Evolutionary conservation across 2,113 vertebrate genomes (phyloP).

Genomic region (Crotalus tigris): DNA sequence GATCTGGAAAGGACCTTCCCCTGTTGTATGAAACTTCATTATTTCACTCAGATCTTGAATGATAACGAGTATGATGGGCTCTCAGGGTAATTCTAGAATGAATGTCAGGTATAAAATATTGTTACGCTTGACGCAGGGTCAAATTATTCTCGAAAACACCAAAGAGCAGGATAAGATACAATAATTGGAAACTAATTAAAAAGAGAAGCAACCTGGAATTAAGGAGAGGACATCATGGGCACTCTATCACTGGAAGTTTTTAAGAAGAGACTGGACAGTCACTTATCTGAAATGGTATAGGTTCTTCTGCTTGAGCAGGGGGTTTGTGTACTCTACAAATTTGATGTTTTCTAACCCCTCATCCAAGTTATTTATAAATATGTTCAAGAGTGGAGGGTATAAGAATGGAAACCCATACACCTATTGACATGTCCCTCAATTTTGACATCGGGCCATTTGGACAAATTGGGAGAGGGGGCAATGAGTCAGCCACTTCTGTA

Average conservation of each 20-base stretch:
- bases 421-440: neutral
- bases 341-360: neutral
- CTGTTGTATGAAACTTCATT: neutral
- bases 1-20: slow-evolving; percentile 38
- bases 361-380: neutral
- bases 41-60: neutral
- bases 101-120: neutral
- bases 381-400: neutral
- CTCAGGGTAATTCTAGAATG: neutral
- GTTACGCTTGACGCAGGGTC: neutral
- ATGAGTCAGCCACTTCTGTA: neutral
- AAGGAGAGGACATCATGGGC: no score
- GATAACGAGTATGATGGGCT: neutral
- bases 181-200: no score
- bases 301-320: no score
- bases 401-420: neutral
- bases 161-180: no score
- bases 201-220: no score
- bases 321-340: neutral
- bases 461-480: neutral
- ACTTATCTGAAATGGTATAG: no score
- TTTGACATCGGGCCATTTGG: neutral
- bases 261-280: no score
- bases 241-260: no score
- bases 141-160: no score